Conservation (phyloP, 2,797 vertebrate genomes). For the Schizopygopsis pylzovi region DNA sequence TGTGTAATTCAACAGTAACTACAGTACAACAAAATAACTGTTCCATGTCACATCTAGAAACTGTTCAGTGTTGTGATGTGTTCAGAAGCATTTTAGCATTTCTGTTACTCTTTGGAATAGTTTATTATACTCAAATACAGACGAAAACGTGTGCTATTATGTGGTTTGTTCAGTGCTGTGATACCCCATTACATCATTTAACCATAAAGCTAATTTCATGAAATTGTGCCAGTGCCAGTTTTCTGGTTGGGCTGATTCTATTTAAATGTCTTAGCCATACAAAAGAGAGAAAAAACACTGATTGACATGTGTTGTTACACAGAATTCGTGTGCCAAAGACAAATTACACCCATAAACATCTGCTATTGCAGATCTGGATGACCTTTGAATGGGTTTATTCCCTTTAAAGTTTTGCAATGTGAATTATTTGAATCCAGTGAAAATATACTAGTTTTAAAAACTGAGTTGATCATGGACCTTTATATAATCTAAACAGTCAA, state of each 20-base stretch:
- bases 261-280: neutral
- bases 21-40: neutral
- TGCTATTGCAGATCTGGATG: slow-evolving; percentile 30
- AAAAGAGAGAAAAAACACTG: neutral
- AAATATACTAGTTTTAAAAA: slow-evolving; percentile 1
- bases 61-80: neutral
- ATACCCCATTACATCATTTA: neutral
- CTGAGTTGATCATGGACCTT: neutral
- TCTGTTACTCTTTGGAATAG: neutral
- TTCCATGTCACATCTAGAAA: neutral
- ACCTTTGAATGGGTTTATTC: slow-evolving; percentile 14
- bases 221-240: neutral
- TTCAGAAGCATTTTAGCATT: neutral
- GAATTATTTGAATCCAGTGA: neutral
- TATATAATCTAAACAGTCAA: slow-evolving; percentile 9
- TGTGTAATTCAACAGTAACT: neutral
- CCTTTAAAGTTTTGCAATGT: slow-evolving; percentile 17
- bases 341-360: slow-evolving; percentile 32
- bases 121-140: neutral
- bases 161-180: neutral
- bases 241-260: neutral
- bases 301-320: slow-evolving; percentile 2
- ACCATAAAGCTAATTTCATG: neutral
- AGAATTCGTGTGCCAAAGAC: slow-evolving; percentile 4
- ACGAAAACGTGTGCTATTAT: neutral